phyloP scores from a whole-genome alignment of 2,888 invertebrate genomes.

The Tyria jacobaeae region DNA sequence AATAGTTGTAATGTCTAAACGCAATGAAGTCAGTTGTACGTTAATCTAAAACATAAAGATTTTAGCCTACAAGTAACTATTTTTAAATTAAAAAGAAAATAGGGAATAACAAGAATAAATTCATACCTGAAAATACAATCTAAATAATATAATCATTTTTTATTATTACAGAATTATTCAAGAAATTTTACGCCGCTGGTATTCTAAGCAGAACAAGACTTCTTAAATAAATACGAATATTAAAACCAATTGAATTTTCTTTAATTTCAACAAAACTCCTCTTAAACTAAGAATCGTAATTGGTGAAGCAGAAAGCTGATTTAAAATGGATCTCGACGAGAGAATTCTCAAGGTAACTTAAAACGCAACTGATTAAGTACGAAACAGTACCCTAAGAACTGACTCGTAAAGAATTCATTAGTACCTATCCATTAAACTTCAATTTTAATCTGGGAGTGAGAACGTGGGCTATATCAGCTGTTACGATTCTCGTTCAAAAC shows the following conservation, averaged over 20 bases:
- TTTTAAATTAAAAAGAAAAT: neutral
- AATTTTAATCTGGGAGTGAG: conserved; percentile 17
- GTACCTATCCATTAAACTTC: conserved; percentile 24
- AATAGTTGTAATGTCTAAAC: too few relatives aligned
- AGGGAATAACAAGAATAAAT: neutral
- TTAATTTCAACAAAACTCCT: conserved; percentile 31
- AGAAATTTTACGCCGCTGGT: neutral
- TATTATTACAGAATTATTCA: neutral
- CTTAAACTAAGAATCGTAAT: conserved; percentile 27
- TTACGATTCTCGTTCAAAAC: conserved; percentile 12
- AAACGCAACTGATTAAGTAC: conserved; percentile 31
- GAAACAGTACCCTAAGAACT: conserved; percentile 28
- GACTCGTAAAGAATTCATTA: conserved; percentile 29
- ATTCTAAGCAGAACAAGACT: neutral
- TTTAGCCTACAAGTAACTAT: neutral
- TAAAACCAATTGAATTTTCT: conserved; percentile 19
- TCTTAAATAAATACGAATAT: neutral
- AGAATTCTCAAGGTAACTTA: conserved; percentile 26
- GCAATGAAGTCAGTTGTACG: too few relatives aligned
- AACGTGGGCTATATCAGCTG: conserved; percentile 12
- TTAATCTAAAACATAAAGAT: too few relatives aligned
- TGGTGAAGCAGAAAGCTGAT: conserved; percentile 35
- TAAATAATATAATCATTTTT: neutral
- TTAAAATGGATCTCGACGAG: conserved; percentile 31
- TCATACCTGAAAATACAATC: neutral